Percentiles rank a stretch among this genome's conserved stretches.
Conservation (phyloP, 1,140 invertebrate genomes). For the Pissodes strobi region DNA sequence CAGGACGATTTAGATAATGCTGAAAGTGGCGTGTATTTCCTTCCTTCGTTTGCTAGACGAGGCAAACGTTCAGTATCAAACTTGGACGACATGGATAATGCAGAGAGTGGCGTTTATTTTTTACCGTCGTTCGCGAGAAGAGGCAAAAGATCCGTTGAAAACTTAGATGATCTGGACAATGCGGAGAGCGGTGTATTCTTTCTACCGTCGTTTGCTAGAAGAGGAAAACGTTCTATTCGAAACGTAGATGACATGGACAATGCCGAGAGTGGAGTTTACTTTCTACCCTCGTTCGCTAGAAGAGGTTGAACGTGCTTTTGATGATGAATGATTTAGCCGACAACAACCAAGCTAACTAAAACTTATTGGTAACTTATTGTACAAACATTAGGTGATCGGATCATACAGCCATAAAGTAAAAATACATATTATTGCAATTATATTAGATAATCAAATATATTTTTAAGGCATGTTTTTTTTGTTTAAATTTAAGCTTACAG, state of each 20-base stretch:
- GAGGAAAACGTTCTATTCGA: constrained; percentile 24
- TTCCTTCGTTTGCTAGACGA: constrained; percentile 34
- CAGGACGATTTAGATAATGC: constrained; percentile 27
- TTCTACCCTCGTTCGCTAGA: constrained; percentile 35
- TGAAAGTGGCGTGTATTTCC: constrained; percentile 31
- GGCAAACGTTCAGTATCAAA: constrained; percentile 18
- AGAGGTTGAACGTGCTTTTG: constrained; percentile 20
- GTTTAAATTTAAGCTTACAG: too few relatives aligned
- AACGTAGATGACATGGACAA: constrained; percentile 25
- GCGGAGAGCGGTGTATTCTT: constrained; percentile 30
- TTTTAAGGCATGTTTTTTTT: too few relatives aligned
- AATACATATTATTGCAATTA: too few relatives aligned
- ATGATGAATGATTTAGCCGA: too few relatives aligned
- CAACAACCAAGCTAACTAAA: too few relatives aligned
- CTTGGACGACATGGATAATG: constrained; percentile 1
- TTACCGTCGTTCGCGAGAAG: constrained; percentile 19
- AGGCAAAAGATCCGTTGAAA: constrained; percentile 14
- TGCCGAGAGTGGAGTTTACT: constrained; percentile 29
- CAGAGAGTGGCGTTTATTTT: constrained; percentile 5
- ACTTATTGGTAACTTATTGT: too few relatives aligned
- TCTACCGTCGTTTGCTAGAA: constrained; percentile 33
- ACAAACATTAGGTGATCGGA: too few relatives aligned
- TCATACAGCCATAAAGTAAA: too few relatives aligned
- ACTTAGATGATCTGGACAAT: constrained; percentile 26
- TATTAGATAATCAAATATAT: too few relatives aligned